Base-by-base conservation (phyloP, 2,113 vertebrate genomes). In the Xenopus borealis region DNA sequence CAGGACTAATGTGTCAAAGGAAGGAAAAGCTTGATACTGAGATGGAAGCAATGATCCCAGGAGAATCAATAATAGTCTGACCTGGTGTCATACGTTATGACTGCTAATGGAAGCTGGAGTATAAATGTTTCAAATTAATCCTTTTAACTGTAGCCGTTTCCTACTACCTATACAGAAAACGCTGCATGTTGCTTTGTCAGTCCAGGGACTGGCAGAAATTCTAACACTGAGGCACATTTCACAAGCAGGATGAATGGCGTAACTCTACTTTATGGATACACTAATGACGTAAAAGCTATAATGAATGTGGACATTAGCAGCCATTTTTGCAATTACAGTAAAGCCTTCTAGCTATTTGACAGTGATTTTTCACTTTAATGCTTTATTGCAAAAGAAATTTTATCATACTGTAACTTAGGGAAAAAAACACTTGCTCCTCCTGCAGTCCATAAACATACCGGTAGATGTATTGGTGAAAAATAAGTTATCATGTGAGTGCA, bases 61-160 rank as follows among this genome's bases (percentile, higher is more conserved):
- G 85, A 89, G 81, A 79, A 86, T 88, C 88, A 83, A 80, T 90
- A 83, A 85, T 88, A 87, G 80, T 83, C 72, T 90, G 87, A 90
- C 88, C 86, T 16, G 2, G 50, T 88, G 86, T 90, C 86, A 89
- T 63, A 79, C 78, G 62, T 82, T 80, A 82, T 70, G 75, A 81
- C 81, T 84, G 70, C 82, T 84, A 80, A 82, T 82, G 83, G 79
- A 74, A 83, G 47, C 63, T 66, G 55, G 57, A 53, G 73, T 80
- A 82, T 80, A 82, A 84, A 81, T 69, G 62, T 80, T 83, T 84
- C 69, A 75, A 78, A 78, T 84, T 79, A 80, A 78, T 59, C 80
- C 63, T 77, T 66, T 58, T 40, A 66, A 72, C 79, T 83, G 63
- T 74, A 80, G 72, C 62, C 64, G 9, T 65, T 17, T 4, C 11